These are phyloP conservation scores for Turnix velox DNA, from an alignment of 2,113 vertebrate species.

Conservation along the genomic window DNA sequence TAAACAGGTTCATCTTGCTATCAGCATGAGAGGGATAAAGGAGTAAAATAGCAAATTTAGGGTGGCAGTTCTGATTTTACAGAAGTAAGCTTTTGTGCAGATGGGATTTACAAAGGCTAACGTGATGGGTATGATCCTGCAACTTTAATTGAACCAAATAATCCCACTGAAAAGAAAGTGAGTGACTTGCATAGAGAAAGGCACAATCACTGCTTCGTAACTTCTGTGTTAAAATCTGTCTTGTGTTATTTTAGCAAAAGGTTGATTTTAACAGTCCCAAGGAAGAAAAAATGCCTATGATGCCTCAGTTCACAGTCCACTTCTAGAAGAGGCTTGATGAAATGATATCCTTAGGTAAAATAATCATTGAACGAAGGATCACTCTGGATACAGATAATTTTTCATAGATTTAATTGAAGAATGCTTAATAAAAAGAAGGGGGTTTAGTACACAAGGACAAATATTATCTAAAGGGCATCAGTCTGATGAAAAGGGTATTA, in stretches of 20 bases:
- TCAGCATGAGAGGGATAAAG: neutral
- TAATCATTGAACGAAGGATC: neutral
- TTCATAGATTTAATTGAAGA: neutral
- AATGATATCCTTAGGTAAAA: neutral
- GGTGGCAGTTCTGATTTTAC: neutral
- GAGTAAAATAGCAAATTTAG: neutral
- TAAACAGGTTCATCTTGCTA: neutral
- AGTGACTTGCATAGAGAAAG: neutral
- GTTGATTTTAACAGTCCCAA: neutral
- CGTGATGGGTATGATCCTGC: neutral
- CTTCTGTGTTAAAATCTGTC: neutral
- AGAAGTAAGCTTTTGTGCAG: neutral
- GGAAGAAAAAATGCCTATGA: neutral
- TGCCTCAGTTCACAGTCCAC: neutral
- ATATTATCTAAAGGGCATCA: neutral
- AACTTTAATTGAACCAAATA: neutral
- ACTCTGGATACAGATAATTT: neutral
- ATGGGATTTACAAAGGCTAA: neutral
- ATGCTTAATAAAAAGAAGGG: neutral
- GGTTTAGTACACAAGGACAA: neutral
- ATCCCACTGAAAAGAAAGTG: neutral
- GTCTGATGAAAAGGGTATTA: neutral
- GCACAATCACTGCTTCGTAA: neutral
- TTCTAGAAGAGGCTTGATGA: neutral
- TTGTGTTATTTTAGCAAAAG: neutral